Evolutionary conservation across 1,140 invertebrate genomes (phyloP), one percentile per base, ranked within the genome.

Genomic region (Habropoda laboriosa): DNA sequence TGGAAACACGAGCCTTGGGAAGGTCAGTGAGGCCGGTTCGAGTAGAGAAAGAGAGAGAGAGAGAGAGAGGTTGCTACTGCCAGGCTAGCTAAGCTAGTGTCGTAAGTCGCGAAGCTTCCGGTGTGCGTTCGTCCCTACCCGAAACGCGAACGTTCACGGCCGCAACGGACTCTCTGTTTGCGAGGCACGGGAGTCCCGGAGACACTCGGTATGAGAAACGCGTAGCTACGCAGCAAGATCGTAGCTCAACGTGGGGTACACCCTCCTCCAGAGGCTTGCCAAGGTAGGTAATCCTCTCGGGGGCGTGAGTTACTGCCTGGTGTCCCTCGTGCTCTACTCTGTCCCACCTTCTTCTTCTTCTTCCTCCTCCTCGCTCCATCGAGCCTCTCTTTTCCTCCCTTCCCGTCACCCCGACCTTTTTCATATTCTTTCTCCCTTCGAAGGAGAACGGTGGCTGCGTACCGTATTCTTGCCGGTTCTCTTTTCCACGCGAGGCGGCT

Each of bases 271-370:
- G 47, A 68, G 85, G 86, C 88, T 89, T 89, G 89, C 90, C 90
- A 90, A 93, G 92, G 92, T 90, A 92, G 92, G 92, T 93, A 93
- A 93, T 93, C 92, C 92, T 93, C 92, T 93, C 89, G 92, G 92
- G 92, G 92, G 92, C 92, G 92, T 93, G 92, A 93, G 92, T 93
- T 93, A 93, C 91, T 88, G 90, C 89, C 85, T 88, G 73, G 61
- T 85, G 87, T 89, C 89, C 89, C 90, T 90, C 87, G 89, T 87
- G 86, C 87, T 86, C 60, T 84, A 76, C 85, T 81, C 81, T 61
- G 64, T 80, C 76, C 80, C 78, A 73, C 78, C 58, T 83, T 77
- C 80, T 71, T 70, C 79, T 78, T 66, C 58, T 55, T 73, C 27
- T 64, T 27, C 79, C 76, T 66, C 58, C 49, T 73, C 27, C 60